Evolutionary conservation across 2,888 invertebrate species (phyloP).

Genomic region (Cephonodes hylas): DNA sequence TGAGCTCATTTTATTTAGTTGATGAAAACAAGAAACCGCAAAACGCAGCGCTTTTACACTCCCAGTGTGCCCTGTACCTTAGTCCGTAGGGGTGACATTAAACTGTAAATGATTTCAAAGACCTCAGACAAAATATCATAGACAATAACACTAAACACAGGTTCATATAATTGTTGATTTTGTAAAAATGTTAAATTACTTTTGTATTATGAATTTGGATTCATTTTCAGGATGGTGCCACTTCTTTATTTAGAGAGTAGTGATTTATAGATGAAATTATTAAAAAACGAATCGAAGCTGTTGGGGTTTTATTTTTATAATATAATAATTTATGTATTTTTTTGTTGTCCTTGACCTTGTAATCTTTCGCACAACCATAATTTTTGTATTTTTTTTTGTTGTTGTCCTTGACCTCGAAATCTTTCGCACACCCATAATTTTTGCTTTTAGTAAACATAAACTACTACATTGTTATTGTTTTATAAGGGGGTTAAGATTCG

Average conservation of each 20-base stretch:
- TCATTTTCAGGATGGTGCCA: not conserved
- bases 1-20: no score
- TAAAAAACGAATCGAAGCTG: not conserved
- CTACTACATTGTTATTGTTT: no score
- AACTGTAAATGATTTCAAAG: not conserved
- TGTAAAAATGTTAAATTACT: not conserved
- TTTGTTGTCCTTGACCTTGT: no score
- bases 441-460: no score
- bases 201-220: not conserved
- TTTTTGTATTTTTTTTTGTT: no score
- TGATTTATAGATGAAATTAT: conserved; percentile 2
- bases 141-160: not conserved
- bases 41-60: not conserved
- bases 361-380: no score
- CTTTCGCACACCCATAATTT: no score
- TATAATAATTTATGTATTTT: no score
- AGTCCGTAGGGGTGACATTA: not conserved
- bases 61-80: not conserved
- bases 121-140: not conserved
- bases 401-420: no score
- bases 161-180: not conserved
- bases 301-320: not conserved
- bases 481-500: no score
- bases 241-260: not conserved
- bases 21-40: no score